Evolutionary conservation across 1,140 invertebrate genomes (phyloP).

Genomic region (Nebria ingens): DNA sequence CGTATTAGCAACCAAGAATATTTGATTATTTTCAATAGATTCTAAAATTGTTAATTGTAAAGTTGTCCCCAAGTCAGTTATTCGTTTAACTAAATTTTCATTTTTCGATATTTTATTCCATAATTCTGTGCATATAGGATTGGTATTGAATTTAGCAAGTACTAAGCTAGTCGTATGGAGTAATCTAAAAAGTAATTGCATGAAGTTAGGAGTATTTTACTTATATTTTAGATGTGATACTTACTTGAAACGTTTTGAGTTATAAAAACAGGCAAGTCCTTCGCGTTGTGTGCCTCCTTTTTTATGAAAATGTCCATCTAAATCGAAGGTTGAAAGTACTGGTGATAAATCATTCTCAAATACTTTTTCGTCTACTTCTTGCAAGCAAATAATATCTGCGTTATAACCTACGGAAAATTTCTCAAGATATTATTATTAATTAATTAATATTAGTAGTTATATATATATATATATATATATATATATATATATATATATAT

Average conservation of each 20-base stretch:
- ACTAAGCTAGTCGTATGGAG: conserved; percentile 32
- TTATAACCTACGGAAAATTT: conserved; percentile 58
- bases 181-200: conserved; percentile 32
- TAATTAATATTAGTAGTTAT: too few species aligned
- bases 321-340: conserved; percentile 43
- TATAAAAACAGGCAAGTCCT: conserved; percentile 69
- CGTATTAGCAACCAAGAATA: conserved; percentile 72
- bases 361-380: conserved; percentile 79
- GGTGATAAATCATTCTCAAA: conserved; percentile 59
- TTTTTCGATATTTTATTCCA: conserved; percentile 51
- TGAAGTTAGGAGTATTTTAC: conserved; percentile 2
- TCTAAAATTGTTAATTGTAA: conserved; percentile 51
- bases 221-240: conserved; percentile 10
- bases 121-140: conserved; percentile 43
- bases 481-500: too few species aligned
- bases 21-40: conserved; percentile 45
- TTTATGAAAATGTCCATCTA: conserved; percentile 35
- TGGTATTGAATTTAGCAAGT: conserved; percentile 42
- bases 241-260: conserved; percentile 47
- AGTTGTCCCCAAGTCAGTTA: conserved; percentile 52
- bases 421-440: too few species aligned
- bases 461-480: too few species aligned
- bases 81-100: conserved; percentile 43
- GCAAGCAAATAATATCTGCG: conserved; percentile 78
- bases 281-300: conserved; percentile 67